A percentile compares a stretch with the other conserved stretches of the same genome.
These are phyloP conservation scores for Cenopis cana DNA, from an alignment of 2,888 invertebrate genomes.

Conservation along the genomic window DNA sequence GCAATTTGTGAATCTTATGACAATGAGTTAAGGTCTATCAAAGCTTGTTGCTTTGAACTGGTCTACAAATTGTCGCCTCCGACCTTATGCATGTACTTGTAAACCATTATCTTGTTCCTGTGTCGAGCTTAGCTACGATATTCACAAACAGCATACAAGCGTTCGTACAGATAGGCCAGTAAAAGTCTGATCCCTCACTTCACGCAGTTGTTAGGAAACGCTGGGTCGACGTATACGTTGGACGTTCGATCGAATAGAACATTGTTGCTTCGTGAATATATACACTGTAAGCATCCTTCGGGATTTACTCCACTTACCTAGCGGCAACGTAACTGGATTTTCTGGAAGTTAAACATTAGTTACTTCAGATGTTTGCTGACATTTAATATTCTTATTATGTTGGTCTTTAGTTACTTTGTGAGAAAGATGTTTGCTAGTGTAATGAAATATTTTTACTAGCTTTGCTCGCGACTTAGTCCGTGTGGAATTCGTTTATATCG, in stretches of 20 bases:
- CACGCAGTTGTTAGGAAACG: not conserved
- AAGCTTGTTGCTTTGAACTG: not conserved
- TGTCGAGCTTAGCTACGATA: not conserved
- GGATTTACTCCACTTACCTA: conserved; percentile 6
- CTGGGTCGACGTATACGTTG: not conserved
- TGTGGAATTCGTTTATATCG: too few relatives aligned
- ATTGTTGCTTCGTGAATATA: not conserved
- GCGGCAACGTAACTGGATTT: not conserved
- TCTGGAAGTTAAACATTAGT: conserved; percentile 16
- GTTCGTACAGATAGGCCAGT: not conserved
- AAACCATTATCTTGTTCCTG: not conserved
- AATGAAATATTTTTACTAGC: not conserved
- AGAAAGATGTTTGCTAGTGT: not conserved
- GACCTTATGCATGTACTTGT: conserved; percentile 1
- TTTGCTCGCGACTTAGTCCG: too few relatives aligned
- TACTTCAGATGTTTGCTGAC: not conserved
- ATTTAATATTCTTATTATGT: conserved; percentile 12
- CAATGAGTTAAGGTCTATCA: not conserved
- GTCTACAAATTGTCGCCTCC: not conserved
- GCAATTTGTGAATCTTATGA: not conserved
- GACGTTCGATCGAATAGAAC: not conserved
- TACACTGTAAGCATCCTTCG: not conserved
- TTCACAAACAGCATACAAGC: not conserved
- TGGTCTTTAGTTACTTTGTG: not conserved
- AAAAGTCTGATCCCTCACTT: not conserved